These are phyloP conservation scores for Drosophila atroscutellata DNA, from an alignment of 2,888 invertebrate species.

Conservation along the genomic window DNA sequence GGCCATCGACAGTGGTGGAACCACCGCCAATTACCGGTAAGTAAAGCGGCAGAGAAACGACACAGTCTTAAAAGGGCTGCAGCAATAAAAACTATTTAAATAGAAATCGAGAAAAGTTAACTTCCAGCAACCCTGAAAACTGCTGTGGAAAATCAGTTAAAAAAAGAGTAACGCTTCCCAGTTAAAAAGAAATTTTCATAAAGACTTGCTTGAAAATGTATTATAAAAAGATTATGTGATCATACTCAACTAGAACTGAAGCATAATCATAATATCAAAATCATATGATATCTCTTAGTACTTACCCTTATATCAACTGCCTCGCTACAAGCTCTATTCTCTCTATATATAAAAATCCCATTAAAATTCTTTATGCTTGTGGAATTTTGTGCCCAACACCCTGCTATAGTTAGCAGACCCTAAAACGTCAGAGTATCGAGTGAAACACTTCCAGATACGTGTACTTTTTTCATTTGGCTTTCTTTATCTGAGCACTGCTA, in stretches of 20 bases:
- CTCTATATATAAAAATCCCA: neutral
- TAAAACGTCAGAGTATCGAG: constrained; percentile 24
- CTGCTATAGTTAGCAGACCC: constrained; percentile 6
- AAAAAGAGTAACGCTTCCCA: neutral
- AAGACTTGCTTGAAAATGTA: rapidly evolving
- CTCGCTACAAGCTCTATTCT: neutral
- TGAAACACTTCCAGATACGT: constrained; percentile 9
- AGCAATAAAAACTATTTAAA: neutral
- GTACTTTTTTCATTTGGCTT: constrained; percentile 51
- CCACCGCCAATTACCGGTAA: constrained; percentile 97
- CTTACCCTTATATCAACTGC: neutral
- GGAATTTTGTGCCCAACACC: neutral
- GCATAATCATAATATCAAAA: neutral
- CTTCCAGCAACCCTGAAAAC: neutral
- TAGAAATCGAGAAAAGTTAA: neutral
- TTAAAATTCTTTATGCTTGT: neutral
- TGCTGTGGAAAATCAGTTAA: too few species aligned
- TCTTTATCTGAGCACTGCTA: constrained; percentile 71
- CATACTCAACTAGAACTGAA: neutral
- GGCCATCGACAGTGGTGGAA: constrained; percentile 92
- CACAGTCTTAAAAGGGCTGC: too few species aligned
- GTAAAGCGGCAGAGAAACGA: constrained; percentile 76
- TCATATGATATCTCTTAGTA: neutral
- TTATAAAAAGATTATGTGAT: neutral
- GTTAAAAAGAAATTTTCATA: too few species aligned